Conservation (phyloP, 2,888 invertebrate genomes). For the Cheilosia scutellata region DNA sequence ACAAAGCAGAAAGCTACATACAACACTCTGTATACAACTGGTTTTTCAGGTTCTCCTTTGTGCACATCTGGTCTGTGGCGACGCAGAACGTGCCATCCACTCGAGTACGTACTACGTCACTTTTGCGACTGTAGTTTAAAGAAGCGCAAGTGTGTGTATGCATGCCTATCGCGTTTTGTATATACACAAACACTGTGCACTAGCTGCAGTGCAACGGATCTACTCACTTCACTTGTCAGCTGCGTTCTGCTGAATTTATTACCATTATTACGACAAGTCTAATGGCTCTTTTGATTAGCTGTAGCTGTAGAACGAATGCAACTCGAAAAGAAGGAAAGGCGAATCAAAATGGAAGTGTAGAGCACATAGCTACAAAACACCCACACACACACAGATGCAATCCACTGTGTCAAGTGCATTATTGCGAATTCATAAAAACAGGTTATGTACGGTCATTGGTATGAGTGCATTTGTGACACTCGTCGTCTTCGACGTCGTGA, state of each 20-base stretch:
- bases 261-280: neutral
- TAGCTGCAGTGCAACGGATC: neutral
- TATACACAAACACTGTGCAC: neutral
- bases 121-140: slow-evolving; percentile 64
- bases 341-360: too few species aligned
- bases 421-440: slow-evolving; percentile 56
- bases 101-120: slow-evolving; percentile 72
- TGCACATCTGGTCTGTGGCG: slow-evolving; percentile 64
- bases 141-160: neutral
- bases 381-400: slow-evolving; percentile 48
- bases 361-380: neutral
- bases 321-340: neutral
- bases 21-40: slow-evolving; percentile 30
- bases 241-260: neutral
- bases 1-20: too few species aligned
- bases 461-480: slow-evolving; percentile 21
- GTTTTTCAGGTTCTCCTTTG: slow-evolving; percentile 67
- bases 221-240: slow-evolving; percentile 25
- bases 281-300: neutral
- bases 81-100: slow-evolving; percentile 48
- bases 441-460: slow-evolving; percentile 42
- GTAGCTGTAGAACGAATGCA: neutral
- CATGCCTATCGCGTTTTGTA: neutral
- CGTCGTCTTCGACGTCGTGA: neutral
- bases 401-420: slow-evolving; percentile 73